phyloP scores from a whole-genome alignment of 2,888 invertebrate genomes.

The Epistrophella euchroma region DNA sequence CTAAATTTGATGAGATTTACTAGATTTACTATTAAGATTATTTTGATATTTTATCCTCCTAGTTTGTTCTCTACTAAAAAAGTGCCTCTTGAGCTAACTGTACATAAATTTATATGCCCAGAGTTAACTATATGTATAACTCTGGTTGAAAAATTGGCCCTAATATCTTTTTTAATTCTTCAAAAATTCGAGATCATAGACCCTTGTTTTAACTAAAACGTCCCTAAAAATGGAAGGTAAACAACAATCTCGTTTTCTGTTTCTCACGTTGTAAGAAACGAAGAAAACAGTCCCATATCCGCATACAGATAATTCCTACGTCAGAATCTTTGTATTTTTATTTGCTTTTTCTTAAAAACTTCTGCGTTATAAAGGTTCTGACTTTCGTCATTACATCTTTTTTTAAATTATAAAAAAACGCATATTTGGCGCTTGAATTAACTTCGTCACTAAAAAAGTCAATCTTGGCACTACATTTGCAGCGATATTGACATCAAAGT shows the following conservation, averaged over 20 bases:
- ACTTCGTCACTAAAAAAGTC: constrained; percentile 22
- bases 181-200: too few relatives aligned
- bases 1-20: too few relatives aligned
- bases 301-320: not conserved
- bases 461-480: constrained; percentile 13
- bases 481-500: constrained; percentile 37
- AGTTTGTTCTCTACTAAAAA: too few relatives aligned
- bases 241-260: not conserved
- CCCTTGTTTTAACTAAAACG: too few relatives aligned
- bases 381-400: constrained; percentile 10
- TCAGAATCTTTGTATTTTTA: not conserved
- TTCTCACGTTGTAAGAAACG: not conserved
- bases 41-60: too few relatives aligned
- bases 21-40: too few relatives aligned
- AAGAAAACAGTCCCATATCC: not conserved
- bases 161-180: too few relatives aligned
- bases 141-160: too few relatives aligned
- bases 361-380: not conserved
- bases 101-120: too few relatives aligned
- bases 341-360: not conserved
- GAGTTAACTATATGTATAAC: too few relatives aligned
- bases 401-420: not conserved
- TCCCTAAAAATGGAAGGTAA: too few relatives aligned
- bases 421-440: constrained; percentile 9
- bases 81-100: too few relatives aligned